A percentile compares a stretch with the other conserved stretches of the same genome.
Conservation (phyloP, 2,113 vertebrate species). For the Talpa occidentalis region DNA sequence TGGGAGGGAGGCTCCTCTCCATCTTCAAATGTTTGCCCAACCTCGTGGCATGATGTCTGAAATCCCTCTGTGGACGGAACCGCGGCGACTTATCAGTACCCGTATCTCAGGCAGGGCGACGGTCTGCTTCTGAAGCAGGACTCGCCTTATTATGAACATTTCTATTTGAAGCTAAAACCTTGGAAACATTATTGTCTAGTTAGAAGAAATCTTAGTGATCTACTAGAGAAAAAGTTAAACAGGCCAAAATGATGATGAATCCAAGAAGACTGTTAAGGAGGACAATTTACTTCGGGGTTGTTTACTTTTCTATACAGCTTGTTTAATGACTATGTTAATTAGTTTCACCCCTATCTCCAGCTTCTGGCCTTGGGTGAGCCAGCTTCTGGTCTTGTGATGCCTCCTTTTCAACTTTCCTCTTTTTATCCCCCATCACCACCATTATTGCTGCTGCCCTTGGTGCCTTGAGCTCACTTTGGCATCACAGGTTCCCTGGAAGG, state of each 20-base stretch:
- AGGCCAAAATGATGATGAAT: conserved; percentile 85
- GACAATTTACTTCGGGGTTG: too few species aligned
- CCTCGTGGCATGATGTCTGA: neutral
- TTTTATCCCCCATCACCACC: neutral
- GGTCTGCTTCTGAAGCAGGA: conserved; percentile 96
- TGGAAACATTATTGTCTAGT: conserved; percentile 92
- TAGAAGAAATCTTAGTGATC: conserved; percentile 91
- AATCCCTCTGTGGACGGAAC: conserved; percentile 89
- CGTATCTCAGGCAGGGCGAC: conserved; percentile 94
- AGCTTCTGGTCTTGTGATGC: too few species aligned
- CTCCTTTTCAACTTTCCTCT: too few species aligned
- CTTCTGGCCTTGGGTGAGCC: too few species aligned
- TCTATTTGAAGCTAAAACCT: conserved; percentile 89
- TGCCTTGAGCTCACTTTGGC: neutral
- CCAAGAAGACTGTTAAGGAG: too few species aligned
- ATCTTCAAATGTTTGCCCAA: neutral
- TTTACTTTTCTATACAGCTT: too few species aligned
- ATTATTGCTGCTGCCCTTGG: neutral
- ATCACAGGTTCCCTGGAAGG: neutral
- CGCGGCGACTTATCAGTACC: conserved; percentile 94
- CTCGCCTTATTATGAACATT: conserved; percentile 94
- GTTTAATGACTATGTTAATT: too few species aligned
- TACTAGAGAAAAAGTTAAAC: conserved; percentile 92
- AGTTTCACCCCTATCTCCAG: too few species aligned
- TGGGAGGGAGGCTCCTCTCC: neutral